Evolutionary conservation across 2,113 vertebrate species (phyloP), one percentile per base, ranked within the genome.

Genomic region (Rhinoderma darwinii): DNA sequence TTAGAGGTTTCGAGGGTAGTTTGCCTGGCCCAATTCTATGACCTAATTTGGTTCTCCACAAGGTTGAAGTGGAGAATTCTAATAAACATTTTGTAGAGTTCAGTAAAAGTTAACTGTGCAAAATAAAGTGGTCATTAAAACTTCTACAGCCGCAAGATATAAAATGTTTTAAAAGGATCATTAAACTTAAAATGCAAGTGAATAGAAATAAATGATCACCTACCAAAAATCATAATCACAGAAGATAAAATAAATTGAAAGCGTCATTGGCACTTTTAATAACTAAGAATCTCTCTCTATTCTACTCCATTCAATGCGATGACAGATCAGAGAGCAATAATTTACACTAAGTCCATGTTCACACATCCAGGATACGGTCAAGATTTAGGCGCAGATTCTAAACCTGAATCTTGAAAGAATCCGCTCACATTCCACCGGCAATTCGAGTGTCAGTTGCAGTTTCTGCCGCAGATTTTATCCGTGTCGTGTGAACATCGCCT

Each of bases 101-200:
- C 14, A 18, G 25, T 20, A 32, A 77, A 50, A 77, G 66, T 74
- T n/a, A 74, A 77, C 14, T 27, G 74, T 4, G n/a, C 74, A 77
- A 74, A 74, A 43, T n/a, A 44, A 22, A 41, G 20, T 73, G 1
- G 39, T 27, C 39, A 12, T 25, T 11, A 73, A n/a, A n/a, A 74
- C 22, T 25, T 74, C 39, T 41, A 22, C 25, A 44, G 72, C 37
- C 43, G 39, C 10, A 10, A 14, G 41, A 43, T 27, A n/a, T 74
- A 74, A 44, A 44, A 74, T 41, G 20, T 37, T 63, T 22, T 73
- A 73, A 73, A n/a, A 73, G 70, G 35, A 30, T 39, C 70, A 74
- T 74, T n/a, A 74, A 43, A 43, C 70, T 1, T 73, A 74, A 72
- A 39, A 72, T 39, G 35, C 14, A 39, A 39, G 15, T 37, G 17